phyloP scores from a whole-genome alignment of 2,797 vertebrate genomes.

The Hippopotamyrus pictus region DNA sequence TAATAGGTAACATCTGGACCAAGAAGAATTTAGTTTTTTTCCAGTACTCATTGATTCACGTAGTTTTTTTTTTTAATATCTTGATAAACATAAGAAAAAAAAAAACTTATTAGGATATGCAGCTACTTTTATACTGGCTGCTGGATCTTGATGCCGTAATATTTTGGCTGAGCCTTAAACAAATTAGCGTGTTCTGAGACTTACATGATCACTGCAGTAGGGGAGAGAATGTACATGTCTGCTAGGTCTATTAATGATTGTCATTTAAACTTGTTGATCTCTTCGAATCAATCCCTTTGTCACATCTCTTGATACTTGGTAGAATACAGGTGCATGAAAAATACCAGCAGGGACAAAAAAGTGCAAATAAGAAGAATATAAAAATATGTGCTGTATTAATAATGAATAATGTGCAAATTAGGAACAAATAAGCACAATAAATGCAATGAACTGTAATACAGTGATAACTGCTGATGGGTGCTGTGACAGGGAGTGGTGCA shows the following conservation, averaged over 20 bases:
- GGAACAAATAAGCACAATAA: background rate
- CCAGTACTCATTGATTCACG: background rate
- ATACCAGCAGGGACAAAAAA: background rate
- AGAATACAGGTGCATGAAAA: background rate
- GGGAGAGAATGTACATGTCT: background rate
- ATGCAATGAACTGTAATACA: background rate
- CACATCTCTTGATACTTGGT: background rate
- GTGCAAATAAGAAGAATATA: background rate
- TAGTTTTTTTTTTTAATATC: background rate
- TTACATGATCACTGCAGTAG: background rate
- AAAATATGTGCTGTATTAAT: background rate
- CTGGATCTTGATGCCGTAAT: background rate
- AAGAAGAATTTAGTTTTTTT: background rate
- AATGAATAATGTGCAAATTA: background rate
- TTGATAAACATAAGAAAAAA: background rate
- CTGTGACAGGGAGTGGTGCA: background rate
- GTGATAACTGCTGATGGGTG: background rate
- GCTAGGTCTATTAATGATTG: background rate
- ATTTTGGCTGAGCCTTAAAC: background rate
- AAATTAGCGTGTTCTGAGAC: background rate
- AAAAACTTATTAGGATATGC: background rate
- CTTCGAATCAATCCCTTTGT: background rate
- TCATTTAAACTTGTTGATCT: background rate
- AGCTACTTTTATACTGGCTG: background rate
- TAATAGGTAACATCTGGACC: background rate